phyloP scores from a whole-genome alignment of 2,888 invertebrate genomes.

The Calameuta filiformis region DNA sequence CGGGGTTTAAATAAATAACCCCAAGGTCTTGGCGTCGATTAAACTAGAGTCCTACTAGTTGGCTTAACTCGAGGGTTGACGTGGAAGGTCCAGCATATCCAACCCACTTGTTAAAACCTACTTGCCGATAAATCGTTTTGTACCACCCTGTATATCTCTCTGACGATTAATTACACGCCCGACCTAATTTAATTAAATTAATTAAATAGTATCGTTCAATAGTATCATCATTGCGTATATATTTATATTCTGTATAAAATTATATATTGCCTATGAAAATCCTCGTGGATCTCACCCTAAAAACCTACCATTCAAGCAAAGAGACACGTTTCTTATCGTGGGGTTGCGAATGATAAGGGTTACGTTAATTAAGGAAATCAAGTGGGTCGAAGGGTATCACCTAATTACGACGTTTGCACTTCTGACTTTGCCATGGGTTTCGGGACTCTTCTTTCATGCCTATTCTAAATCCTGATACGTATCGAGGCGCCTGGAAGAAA shows the following conservation, averaged over 20 bases:
- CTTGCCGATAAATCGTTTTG: background rate
- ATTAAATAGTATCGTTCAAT: background rate
- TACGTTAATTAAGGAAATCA: too few relatives aligned
- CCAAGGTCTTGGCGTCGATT: slow-evolving; percentile 34
- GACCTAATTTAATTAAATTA: background rate
- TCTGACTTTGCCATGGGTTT: too few relatives aligned
- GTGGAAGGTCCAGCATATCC: background rate
- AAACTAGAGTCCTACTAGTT: background rate
- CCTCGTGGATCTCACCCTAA: too few relatives aligned
- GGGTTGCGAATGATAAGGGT: too few relatives aligned
- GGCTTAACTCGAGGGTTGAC: background rate
- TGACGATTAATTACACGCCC: background rate
- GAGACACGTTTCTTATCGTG: too few relatives aligned
- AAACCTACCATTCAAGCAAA: too few relatives aligned
- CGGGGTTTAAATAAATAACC: slow-evolving; percentile 57
- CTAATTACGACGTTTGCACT: too few relatives aligned
- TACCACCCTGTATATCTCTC: background rate
- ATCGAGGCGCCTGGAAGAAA: background rate
- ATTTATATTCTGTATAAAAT: too few relatives aligned
- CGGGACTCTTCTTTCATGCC: too few relatives aligned
- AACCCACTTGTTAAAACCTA: too few relatives aligned
- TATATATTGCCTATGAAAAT: too few relatives aligned
- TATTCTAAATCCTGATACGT: background rate
- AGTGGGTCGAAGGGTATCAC: too few relatives aligned
- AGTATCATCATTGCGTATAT: background rate